A percentile compares a stretch with the other conserved stretches of the same genome.
Evolutionary conservation across 2,113 vertebrate species (phyloP).

Genomic region (Syngnathus scovelli): DNA sequence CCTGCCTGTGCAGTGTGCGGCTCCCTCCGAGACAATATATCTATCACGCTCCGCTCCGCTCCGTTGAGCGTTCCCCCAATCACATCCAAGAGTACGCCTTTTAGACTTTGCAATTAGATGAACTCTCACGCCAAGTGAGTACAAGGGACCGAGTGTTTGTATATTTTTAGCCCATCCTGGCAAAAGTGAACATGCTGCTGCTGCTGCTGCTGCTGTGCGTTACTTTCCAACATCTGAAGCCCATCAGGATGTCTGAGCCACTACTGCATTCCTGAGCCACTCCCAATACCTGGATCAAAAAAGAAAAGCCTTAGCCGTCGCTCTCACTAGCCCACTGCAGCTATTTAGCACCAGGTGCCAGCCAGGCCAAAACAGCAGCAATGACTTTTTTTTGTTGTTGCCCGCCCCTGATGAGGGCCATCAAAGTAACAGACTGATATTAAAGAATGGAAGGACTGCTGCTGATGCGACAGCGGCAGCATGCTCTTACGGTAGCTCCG

Average conservation of each 20-base stretch:
- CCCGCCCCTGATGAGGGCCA: neutral
- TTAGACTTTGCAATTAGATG: slow-evolving; percentile 30
- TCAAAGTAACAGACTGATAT: slow-evolving; percentile 2
- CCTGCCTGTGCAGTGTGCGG: slow-evolving; percentile 46
- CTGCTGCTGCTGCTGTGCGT: slow-evolving; percentile 41
- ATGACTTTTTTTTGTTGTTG: slow-evolving; percentile 5
- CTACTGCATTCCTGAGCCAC: slow-evolving; percentile 70
- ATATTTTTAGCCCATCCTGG: slow-evolving; percentile 42
- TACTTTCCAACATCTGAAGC: slow-evolving; percentile 71
- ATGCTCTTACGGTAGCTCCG: slow-evolving; percentile 24
- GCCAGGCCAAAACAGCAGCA: neutral
- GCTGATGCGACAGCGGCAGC: slow-evolving; percentile 20
- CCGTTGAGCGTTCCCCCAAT: neutral
- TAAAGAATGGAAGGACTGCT: slow-evolving; percentile 9
- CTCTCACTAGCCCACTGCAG: slow-evolving; percentile 26
- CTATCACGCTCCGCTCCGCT: slow-evolving; percentile 8
- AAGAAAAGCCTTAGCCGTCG: slow-evolving; percentile 43
- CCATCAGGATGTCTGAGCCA: slow-evolving; percentile 69
- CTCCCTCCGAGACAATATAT: slow-evolving; percentile 43
- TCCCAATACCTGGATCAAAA: slow-evolving; percentile 66
- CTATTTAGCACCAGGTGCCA: slow-evolving; percentile 41
- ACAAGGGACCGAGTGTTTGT: slow-evolving; percentile 36
- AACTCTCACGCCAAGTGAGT: slow-evolving; percentile 28
- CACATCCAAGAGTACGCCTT: slow-evolving; percentile 16
- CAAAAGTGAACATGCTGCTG: slow-evolving; percentile 59